Evolutionary conservation across 2,797 vertebrate species (phyloP).

Genomic region (Eidolon dupreanum): DNA sequence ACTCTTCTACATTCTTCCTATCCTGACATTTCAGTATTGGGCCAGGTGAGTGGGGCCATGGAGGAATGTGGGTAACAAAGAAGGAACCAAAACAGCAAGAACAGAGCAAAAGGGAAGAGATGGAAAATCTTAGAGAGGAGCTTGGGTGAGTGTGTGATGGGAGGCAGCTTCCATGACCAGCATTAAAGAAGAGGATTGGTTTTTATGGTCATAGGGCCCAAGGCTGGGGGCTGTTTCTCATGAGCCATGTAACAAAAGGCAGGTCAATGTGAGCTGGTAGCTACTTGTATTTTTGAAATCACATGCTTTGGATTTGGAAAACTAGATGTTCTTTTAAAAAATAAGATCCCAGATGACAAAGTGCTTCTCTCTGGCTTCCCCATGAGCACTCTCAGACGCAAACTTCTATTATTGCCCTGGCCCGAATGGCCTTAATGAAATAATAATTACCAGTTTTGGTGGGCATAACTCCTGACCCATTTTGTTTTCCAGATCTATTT

Average conservation of each 20-base stretch:
- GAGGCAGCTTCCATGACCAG: not conserved
- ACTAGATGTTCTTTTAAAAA: conserved; percentile 15
- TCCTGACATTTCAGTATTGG: not conserved
- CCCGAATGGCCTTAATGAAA: not conserved
- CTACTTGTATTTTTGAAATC: not conserved
- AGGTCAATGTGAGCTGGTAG: not conserved
- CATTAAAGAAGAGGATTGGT: not conserved
- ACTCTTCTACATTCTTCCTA: not conserved
- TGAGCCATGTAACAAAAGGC: not conserved
- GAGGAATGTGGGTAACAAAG: not conserved
- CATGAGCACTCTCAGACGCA: not conserved
- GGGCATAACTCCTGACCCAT: not conserved
- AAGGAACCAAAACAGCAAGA: not conserved
- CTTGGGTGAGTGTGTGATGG: too few relatives aligned
- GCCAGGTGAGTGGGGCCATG: not conserved
- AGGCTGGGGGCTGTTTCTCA: not conserved
- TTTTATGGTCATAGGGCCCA: not conserved
- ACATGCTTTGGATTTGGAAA: conserved; percentile 26
- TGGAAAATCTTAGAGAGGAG: not conserved
- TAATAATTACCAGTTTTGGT: conserved; percentile 27
- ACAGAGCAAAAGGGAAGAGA: not conserved
- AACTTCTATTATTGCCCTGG: not conserved
- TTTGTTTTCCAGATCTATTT: conserved; percentile 54
- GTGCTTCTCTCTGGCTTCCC: not conserved
- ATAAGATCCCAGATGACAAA: not conserved